Evolutionary conservation across 2,797 vertebrate species (phyloP).

Genomic region (Helostoma temminkii): DNA sequence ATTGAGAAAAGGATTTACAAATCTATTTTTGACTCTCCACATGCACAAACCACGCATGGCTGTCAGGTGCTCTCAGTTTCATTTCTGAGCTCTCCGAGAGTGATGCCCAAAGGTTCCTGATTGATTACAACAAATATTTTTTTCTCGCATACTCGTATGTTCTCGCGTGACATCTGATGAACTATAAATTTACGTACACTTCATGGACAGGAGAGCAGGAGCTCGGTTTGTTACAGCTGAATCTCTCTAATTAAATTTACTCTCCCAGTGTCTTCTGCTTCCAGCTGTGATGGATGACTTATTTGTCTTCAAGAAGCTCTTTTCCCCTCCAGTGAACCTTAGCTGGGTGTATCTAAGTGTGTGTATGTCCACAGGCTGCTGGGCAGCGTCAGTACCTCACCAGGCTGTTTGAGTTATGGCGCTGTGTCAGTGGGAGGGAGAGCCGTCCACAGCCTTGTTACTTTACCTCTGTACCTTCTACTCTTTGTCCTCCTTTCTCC

Average conservation of each 20-base stretch:
- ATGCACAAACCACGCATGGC: slow-evolving; percentile 22
- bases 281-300: slow-evolving; percentile 75
- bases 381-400: slow-evolving; percentile 23
- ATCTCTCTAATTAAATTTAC: slow-evolving; percentile 79
- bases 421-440: slow-evolving; percentile 34
- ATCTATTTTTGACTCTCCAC: slow-evolving; percentile 67
- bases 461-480: slow-evolving; percentile 58
- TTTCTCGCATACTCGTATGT: too few relatives aligned
- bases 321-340: slow-evolving; percentile 44
- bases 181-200: slow-evolving; percentile 46
- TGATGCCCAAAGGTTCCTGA: slow-evolving; percentile 18
- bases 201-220: slow-evolving; percentile 52
- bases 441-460: slow-evolving; percentile 38
- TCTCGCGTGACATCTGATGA: slow-evolving; percentile 20
- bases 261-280: slow-evolving; percentile 64
- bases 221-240: slow-evolving; percentile 62
- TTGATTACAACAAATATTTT: slow-evolving; percentile 11
- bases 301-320: slow-evolving; percentile 68
- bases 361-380: slow-evolving; percentile 22
- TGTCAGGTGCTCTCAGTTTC: slow-evolving; percentile 64
- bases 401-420: slow-evolving; percentile 60
- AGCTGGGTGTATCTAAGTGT: background rate
- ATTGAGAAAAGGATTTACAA: slow-evolving; percentile 59
- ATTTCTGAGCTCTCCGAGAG: slow-evolving; percentile 39
- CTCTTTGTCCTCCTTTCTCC: slow-evolving; percentile 50